A percentile compares a stretch with the other conserved stretches of the same genome.
phyloP scores from a whole-genome alignment of 2,113 vertebrate species.

The Orientallactaga bullata region DNA sequence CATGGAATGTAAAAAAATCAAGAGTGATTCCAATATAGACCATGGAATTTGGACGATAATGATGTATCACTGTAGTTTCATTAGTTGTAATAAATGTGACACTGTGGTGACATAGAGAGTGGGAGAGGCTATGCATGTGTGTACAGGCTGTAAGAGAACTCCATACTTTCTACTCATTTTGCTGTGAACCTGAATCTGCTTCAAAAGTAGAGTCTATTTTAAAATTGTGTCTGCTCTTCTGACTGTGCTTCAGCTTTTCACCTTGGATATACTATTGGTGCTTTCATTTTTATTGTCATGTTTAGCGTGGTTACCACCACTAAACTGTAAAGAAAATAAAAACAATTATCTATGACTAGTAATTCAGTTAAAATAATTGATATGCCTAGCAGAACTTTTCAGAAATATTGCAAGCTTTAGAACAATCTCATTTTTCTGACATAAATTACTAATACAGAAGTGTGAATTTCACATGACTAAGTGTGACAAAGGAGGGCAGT shows the following conservation, averaged over 20 bases:
- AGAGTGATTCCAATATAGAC: not conserved
- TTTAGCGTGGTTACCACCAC: not conserved
- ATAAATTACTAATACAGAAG: not conserved
- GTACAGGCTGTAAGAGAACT: not conserved
- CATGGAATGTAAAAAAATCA: not conserved
- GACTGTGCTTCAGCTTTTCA: constrained; percentile 14
- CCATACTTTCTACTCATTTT: not conserved
- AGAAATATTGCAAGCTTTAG: not conserved
- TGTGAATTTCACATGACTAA: constrained; percentile 20
- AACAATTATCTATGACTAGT: constrained; percentile 17
- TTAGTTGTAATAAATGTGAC: not conserved
- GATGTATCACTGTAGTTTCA: not conserved
- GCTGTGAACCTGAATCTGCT: not conserved
- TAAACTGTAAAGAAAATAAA: constrained; percentile 46
- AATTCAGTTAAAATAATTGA: constrained; percentile 16
- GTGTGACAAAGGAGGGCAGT: not conserved
- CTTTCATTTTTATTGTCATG: constrained; percentile 47
- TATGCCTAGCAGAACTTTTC: not conserved
- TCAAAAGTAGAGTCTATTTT: not conserved
- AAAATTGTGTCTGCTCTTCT: constrained; percentile 22
- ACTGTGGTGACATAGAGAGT: not conserved
- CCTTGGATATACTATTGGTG: not conserved
- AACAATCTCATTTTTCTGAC: not conserved
- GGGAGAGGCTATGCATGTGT: fast-evolving
- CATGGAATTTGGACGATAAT: not conserved